Conservation (phyloP, 2,888 invertebrate genomes). For the Archips xylosteana region DNA sequence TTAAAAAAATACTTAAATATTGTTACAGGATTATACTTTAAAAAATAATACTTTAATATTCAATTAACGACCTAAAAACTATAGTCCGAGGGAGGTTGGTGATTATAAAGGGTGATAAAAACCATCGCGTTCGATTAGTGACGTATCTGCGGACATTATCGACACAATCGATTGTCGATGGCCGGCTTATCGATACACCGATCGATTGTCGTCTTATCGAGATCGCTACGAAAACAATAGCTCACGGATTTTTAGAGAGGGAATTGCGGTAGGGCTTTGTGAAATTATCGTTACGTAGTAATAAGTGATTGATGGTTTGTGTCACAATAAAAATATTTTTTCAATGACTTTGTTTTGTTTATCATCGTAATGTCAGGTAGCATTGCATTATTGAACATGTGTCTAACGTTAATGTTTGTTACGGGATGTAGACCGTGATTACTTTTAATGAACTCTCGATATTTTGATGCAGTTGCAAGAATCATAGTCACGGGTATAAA, state of each 20-base stretch:
- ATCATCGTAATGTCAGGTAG: no score
- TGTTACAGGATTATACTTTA: slow-evolving; percentile 38
- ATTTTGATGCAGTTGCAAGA: no score
- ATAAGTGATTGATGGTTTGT: neutral
- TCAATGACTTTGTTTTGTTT: no score
- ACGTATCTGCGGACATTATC: slow-evolving; percentile 76
- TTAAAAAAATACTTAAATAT: no score
- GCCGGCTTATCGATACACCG: slow-evolving; percentile 63
- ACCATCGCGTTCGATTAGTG: slow-evolving; percentile 75
- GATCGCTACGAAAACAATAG: slow-evolving; percentile 74
- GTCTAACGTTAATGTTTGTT: no score
- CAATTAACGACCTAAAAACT: slow-evolving; percentile 53
- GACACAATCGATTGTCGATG: slow-evolving; percentile 42
- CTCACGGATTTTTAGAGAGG: slow-evolving; percentile 55
- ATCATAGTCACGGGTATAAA: no score
- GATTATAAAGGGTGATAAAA: slow-evolving; percentile 80
- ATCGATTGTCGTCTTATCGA: slow-evolving; percentile 74
- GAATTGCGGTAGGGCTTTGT: slow-evolving; percentile 5
- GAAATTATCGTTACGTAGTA: neutral
- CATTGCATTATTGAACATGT: no score
- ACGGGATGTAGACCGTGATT: no score
- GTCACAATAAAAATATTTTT: neutral
- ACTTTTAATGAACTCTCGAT: no score
- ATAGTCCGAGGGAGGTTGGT: slow-evolving; percentile 61
- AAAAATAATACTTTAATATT: slow-evolving; percentile 48